Evolutionary conservation across 2,888 invertebrate genomes (phyloP), one percentile per base, ranked within the genome.

Genomic region (Lepidochitona cinerea): DNA sequence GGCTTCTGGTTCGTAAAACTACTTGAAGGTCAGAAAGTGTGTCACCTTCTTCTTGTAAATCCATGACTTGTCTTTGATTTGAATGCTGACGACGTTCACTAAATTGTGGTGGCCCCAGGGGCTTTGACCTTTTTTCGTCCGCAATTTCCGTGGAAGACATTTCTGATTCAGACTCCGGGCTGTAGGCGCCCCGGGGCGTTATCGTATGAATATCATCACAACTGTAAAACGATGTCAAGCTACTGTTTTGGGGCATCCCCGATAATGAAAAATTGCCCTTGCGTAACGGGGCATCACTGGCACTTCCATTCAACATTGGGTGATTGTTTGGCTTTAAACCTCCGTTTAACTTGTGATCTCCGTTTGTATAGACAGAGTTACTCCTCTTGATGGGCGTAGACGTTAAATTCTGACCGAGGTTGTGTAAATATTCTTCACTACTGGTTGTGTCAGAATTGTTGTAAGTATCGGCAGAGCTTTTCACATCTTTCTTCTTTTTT

Each of bases 121-220:
- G 41, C 9, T 59, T 23, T 2, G 2, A 2, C 32, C 26, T 23
- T 23, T 59, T 23, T 14, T 66, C 66, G 3, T 66, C 66, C n/a
- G 37, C 18, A 35, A 29, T 7, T 35, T 66, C 66, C 9, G 66
- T 66, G 5, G 37, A 37, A 33, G 66, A 66, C 37, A 66, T 66
- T 66, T 66, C 66, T 12, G 66, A 66, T 3, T 66, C 66, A 4
- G 66, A 66, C 5, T 66, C 66, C 4, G 66, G 37, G 37, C 59
- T 59, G 23, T 4, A n/a, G n/a, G n/a, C n/a, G n/a, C n/a, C n/a
- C n/a, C n/a, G 5, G 4, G 23, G 59, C 23, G 32, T 32, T 4
- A 26, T 26, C 4, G 18, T 59, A 59, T 26, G 59, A 2, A 59
- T 59, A 59, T 59, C 29, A 32, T 59, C 59, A 59, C 59, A 59